These are phyloP conservation scores for Heliconius erato DNA, from an alignment of 2,888 invertebrate genomes.

Conservation along the genomic window DNA sequence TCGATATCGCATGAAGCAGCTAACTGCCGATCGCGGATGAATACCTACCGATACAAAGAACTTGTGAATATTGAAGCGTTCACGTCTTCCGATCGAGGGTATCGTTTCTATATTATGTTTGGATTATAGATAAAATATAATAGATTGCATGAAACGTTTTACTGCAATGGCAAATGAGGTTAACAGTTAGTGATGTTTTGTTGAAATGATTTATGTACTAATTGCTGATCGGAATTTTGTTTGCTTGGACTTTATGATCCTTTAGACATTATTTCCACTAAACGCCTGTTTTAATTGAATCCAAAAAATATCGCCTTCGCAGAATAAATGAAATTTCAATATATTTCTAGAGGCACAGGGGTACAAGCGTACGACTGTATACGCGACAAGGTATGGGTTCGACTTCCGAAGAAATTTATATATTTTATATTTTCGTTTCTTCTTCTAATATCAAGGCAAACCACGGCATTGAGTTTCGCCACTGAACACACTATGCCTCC, in stretches of 20 bases:
- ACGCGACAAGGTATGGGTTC: too few species aligned
- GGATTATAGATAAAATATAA: conserved; percentile 7
- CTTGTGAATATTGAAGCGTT: conserved; percentile 59
- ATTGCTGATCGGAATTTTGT: neutral
- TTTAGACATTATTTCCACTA: neutral
- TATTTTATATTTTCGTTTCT: too few species aligned
- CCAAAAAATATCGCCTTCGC: too few species aligned
- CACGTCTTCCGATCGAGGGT: conserved; percentile 24
- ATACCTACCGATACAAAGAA: conserved; percentile 71
- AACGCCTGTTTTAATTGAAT: too few species aligned
- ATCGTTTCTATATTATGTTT: conserved; percentile 9
- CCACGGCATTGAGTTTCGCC: too few species aligned
- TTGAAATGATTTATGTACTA: neutral
- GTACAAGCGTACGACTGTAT: too few species aligned
- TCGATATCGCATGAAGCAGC: conserved; percentile 71
- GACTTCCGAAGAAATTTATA: too few species aligned
- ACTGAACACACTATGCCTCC: too few species aligned
- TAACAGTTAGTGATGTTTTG: neutral
- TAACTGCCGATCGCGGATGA: conserved; percentile 69
- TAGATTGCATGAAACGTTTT: neutral
- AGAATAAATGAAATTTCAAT: too few species aligned
- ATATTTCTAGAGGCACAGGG: too few species aligned
- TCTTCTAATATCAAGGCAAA: too few species aligned
- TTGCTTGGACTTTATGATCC: neutral
- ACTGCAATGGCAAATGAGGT: neutral